Percentiles rank a stretch among this genome's conserved stretches.
These are phyloP conservation scores for Caenorhabditis japonica DNA, from an alignment of 2,888 invertebrate genomes.

Conservation along the genomic window DNA sequence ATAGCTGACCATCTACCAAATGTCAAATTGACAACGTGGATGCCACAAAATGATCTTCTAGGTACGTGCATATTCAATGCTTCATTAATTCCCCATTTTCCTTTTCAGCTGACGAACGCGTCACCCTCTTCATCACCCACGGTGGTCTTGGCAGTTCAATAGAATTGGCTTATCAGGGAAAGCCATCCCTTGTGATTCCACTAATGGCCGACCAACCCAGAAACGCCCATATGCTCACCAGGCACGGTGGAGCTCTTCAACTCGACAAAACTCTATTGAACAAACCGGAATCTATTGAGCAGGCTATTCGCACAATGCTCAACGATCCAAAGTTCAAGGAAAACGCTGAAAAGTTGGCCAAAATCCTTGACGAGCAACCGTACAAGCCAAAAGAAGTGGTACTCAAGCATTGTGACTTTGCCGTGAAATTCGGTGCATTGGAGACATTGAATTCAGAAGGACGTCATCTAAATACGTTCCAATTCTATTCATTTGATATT, in stretches of 20 bases:
- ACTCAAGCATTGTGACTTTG: slow-evolving; percentile 48
- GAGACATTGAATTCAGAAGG: slow-evolving; percentile 44
- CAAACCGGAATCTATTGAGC: slow-evolving; percentile 19
- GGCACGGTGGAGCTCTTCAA: slow-evolving; percentile 45
- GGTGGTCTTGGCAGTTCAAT: slow-evolving; percentile 54
- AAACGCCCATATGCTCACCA: slow-evolving; percentile 51
- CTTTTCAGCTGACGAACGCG: slow-evolving; percentile 46
- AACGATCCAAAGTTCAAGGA: slow-evolving; percentile 18
- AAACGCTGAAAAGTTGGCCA: slow-evolving; percentile 38
- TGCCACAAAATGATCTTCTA: slow-evolving; percentile 47
- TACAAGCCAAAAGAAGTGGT: slow-evolving; percentile 47
- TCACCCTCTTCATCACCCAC: slow-evolving; percentile 51
- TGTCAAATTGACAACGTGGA: slow-evolving; percentile 48
- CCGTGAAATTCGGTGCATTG: slow-evolving; percentile 38
- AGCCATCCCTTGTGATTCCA: slow-evolving; percentile 51
- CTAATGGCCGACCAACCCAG: slow-evolving; percentile 52
- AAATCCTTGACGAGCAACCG: slow-evolving; percentile 43
- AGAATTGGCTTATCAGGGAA: slow-evolving; percentile 53
- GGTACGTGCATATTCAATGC: slow-evolving; percentile 5
- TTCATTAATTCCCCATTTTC: neutral
- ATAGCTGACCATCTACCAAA: slow-evolving; percentile 36
- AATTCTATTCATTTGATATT: slow-evolving; percentile 44
- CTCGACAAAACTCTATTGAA: slow-evolving; percentile 32
- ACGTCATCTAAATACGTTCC: slow-evolving; percentile 40
- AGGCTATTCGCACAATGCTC: slow-evolving; percentile 38